A percentile compares a stretch with the other conserved stretches of the same genome.
Evolutionary conservation across 1,140 invertebrate genomes (phyloP).

Genomic region (Drosophila funebris): DNA sequence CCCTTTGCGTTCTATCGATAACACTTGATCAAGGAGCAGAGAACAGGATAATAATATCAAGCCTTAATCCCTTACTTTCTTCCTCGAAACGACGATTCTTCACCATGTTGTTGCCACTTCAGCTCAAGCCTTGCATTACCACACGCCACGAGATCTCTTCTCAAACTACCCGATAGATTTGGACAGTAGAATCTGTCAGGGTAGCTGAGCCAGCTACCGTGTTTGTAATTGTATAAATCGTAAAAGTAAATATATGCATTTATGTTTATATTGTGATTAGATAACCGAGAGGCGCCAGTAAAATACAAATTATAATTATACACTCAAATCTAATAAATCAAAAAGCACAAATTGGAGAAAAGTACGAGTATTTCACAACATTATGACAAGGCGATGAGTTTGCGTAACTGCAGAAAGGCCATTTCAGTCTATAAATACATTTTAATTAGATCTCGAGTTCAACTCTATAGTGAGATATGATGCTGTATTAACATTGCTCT

Average conservation of each 20-base stretch:
- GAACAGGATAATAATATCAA: too few species aligned
- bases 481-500: too few species aligned
- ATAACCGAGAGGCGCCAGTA: not conserved
- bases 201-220: slow-evolving; percentile 1
- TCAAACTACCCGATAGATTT: slow-evolving; percentile 16
- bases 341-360: too few species aligned
- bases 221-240: not conserved
- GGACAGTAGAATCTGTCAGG: not conserved
- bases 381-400: slow-evolving; percentile 9
- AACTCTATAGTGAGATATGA: too few species aligned
- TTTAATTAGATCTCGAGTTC: not conserved
- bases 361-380: not conserved
- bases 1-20: too few species aligned
- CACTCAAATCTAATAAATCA: not conserved
- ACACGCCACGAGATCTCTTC: slow-evolving; percentile 9
- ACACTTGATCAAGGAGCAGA: not conserved
- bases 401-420: not conserved
- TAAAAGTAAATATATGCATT: not conserved
- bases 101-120: slow-evolving; percentile 22
- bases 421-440: not conserved
- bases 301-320: not conserved
- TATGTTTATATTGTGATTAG: not conserved
- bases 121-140: slow-evolving; percentile 1
- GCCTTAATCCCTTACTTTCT: slow-evolving; percentile 27
- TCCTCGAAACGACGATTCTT: slow-evolving; percentile 40